A percentile compares a stretch with the other conserved stretches of the same genome.
Conservation (phyloP, 30 jellyfish, hydroid and myxozoan species). For the Cassiopea xamachana region DNA sequence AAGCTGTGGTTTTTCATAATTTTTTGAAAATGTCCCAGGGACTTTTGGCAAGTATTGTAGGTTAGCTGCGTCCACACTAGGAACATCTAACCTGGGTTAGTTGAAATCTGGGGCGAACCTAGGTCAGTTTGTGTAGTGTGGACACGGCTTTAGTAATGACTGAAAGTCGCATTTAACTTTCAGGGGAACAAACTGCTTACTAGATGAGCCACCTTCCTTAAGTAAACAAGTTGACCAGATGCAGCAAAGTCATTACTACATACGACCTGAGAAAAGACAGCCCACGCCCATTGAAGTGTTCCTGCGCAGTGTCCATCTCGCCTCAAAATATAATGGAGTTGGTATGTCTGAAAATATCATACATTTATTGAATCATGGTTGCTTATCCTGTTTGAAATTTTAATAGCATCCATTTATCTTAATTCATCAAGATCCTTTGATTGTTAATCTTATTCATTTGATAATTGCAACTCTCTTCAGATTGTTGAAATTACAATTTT, state of each 20-base stretch:
- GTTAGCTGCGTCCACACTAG: too few relatives aligned
- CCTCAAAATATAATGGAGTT: slow-evolving; percentile 24
- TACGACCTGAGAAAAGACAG: slow-evolving; percentile 60
- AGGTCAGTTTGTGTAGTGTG: too few relatives aligned
- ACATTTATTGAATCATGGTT: neutral
- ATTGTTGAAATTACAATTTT: too few relatives aligned
- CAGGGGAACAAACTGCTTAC: neutral
- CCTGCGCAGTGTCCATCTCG: slow-evolving; percentile 30
- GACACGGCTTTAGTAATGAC: neutral
- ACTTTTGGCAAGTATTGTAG: too few relatives aligned
- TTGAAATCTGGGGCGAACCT: too few relatives aligned
- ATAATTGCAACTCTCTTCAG: too few relatives aligned
- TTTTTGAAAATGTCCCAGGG: too few relatives aligned
- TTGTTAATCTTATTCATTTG: too few relatives aligned
- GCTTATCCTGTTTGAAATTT: neutral
- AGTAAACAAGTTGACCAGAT: slow-evolving; percentile 19
- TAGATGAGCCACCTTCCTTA: slow-evolving; percentile 38
- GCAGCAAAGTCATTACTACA: slow-evolving; percentile 15
- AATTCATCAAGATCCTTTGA: too few relatives aligned
- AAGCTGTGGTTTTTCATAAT: too few relatives aligned
- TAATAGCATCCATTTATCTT: too few relatives aligned
- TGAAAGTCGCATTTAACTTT: neutral
- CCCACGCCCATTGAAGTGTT: slow-evolving; percentile 70
- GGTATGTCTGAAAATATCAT: slow-evolving; percentile 18
- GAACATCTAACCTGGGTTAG: too few relatives aligned